Conservation (phyloP, 2,113 vertebrate species). For the Etheostoma cragini region DNA sequence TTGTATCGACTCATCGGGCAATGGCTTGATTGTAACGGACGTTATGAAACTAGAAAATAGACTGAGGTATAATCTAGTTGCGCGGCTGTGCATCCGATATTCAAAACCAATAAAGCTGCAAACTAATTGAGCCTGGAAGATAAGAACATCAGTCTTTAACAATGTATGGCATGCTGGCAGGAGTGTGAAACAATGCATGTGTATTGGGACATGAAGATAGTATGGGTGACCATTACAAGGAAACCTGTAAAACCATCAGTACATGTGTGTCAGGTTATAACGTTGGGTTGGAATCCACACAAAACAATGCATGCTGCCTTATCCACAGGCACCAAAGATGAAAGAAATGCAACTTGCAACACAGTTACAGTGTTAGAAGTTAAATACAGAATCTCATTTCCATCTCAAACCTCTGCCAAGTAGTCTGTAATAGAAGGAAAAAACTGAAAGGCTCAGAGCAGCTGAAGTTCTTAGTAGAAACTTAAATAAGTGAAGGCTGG, state of each 20-base stretch:
- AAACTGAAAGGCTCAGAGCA: neutral
- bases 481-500: constrained; percentile 19
- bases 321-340: neutral
- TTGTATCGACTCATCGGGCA: too few relatives aligned
- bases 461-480: neutral
- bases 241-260: neutral
- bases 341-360: neutral
- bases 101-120: neutral
- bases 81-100: too few relatives aligned
- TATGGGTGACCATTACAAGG: too few relatives aligned
- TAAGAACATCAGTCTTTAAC: neutral
- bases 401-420: constrained; percentile 2
- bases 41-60: too few relatives aligned
- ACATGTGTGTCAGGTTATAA: neutral
- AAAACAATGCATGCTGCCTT: neutral
- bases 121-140: neutral
- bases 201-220: neutral
- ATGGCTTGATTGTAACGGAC: too few relatives aligned
- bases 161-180: neutral
- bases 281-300: neutral
- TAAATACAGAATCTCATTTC: neutral
- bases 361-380: neutral
- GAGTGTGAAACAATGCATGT: neutral
- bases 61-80: too few relatives aligned
- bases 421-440: neutral